Percentiles rank a stretch among this genome's conserved stretches.
These are phyloP conservation scores for Coranthus polyacanthus DNA, from an alignment of 2,797 vertebrate species.

Conservation along the genomic window DNA sequence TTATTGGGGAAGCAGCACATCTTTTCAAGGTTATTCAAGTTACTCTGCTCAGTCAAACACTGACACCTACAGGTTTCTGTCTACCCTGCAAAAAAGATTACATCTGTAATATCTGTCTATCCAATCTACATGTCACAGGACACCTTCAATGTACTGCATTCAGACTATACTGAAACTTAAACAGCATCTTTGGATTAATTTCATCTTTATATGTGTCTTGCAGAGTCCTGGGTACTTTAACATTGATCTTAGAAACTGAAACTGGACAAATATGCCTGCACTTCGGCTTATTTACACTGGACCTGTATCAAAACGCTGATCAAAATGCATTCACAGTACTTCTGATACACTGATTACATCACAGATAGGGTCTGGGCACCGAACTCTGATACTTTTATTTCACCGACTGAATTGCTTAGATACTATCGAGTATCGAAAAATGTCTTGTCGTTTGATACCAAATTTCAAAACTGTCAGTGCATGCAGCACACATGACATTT, in stretches of 20 bases:
- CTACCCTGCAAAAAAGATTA: constrained; percentile 43
- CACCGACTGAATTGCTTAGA: no score
- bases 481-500: no score
- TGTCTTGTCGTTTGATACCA: no score
- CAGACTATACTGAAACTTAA: constrained; percentile 9
- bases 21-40: constrained; percentile 63
- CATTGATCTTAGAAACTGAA: background rate
- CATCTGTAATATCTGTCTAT: constrained; percentile 5
- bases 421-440: no score
- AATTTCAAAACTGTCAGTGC: background rate
- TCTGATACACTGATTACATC: no score
- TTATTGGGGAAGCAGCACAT: constrained; percentile 39
- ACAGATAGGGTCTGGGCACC: no score
- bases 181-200: constrained; percentile 8
- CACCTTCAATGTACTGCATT: constrained; percentile 1
- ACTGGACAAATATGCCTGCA: background rate
- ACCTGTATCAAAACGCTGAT: background rate
- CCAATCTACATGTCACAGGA: constrained; percentile 4
- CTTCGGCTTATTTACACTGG: background rate
- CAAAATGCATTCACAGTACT: background rate
- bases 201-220: background rate
- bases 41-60: constrained; percentile 63
- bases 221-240: background rate
- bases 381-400: no score
- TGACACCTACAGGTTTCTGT: constrained; percentile 75